Evolutionary conservation across 2,888 invertebrate species (phyloP).

Genomic region (Apotomis turbidana): DNA sequence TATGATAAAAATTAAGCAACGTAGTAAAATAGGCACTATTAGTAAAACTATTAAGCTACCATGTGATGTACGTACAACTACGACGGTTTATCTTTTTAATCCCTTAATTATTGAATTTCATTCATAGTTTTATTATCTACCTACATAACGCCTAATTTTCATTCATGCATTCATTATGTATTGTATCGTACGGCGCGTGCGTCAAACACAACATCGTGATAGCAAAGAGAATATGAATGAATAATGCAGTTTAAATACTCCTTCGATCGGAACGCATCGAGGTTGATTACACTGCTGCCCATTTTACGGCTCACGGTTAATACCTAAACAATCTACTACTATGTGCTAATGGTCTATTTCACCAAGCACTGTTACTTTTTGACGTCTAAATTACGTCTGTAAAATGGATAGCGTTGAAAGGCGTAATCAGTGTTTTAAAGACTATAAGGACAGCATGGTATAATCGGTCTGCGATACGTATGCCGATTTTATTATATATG

Average conservation of each 20-base stretch:
- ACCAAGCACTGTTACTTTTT: too few species aligned
- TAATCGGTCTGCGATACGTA: too few species aligned
- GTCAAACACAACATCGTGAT: constrained; percentile 24
- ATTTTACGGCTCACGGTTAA: background rate
- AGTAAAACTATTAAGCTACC: background rate
- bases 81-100: background rate
- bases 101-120: background rate
- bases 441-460: too few species aligned
- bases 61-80: too few species aligned
- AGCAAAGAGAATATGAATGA: constrained; percentile 23
- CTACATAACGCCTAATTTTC: background rate
- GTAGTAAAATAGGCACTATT: too few species aligned
- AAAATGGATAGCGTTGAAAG: too few species aligned
- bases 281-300: constrained; percentile 22
- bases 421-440: too few species aligned
- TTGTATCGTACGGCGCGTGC: background rate
- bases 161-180: constrained; percentile 1
- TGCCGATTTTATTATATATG: too few species aligned
- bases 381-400: too few species aligned
- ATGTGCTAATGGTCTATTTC: too few species aligned
- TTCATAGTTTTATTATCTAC: background rate
- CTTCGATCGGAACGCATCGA: constrained; percentile 1
- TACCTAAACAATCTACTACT: too few species aligned
- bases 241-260: constrained; percentile 19
- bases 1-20: too few species aligned